Evolutionary conservation across 2,888 invertebrate genomes (phyloP), one percentile per base, ranked within the genome.

Genomic region (Sinhomidia bicolor): DNA sequence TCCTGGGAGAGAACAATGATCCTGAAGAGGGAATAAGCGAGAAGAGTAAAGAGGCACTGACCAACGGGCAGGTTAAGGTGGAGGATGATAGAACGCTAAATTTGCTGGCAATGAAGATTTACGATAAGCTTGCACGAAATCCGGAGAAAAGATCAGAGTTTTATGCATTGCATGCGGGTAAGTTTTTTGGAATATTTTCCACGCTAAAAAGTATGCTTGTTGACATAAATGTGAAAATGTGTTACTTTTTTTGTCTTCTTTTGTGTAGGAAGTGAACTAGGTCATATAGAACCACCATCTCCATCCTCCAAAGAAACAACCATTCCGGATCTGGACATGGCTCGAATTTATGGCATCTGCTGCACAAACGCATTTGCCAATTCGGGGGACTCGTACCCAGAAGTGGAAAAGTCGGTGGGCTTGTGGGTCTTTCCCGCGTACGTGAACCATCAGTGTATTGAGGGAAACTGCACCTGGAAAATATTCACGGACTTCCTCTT

Each of bases 401-500:
- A 90, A 60, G 82, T 88, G 29, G 90, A 90, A 51, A 85, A 90
- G 41, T 88, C 88, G 0, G 84, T 80, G 3, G 90, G 89, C 0
- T 23, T 90, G 26, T 90, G 88, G 88, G n/a, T 89, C 17, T 62
- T 86, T 17, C 90, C 90, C 0, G 87, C 90, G 0, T 90, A 76
- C 65, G 85, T 86, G 0, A 90, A 90, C 29, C 90, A 90, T 47
- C 68, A 41, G 20, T 90, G 90, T 68, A 57, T 89, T 26, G 89
- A 88, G 0, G 86, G 88, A 0, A 90, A 90, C 62, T 83, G 80
- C 60, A 89, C 86, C 0, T 90, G 90, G 90, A 85, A 83, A 44
- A 89, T 90, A n/a, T 89, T 85, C 47, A 84, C 89, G 7, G 88
- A 90, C 36, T 90, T 86, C 41, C 68, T 89, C 14, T 78, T 88